These are phyloP conservation scores for Drosophila suboccidentalis DNA, from an alignment of 2,888 invertebrate genomes.

Conservation along the genomic window DNA sequence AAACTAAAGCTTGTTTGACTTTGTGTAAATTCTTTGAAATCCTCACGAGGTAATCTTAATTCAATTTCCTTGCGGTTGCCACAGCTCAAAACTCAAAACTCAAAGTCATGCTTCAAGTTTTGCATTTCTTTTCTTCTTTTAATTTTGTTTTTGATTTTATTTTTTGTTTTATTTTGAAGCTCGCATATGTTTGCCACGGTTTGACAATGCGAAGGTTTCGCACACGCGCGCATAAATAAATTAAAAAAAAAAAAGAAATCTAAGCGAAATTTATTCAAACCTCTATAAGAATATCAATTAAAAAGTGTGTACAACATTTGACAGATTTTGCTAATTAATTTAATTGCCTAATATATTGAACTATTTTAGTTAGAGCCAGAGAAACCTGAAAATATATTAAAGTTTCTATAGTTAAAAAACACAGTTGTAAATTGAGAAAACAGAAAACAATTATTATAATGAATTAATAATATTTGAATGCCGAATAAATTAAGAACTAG, in stretches of 20 bases:
- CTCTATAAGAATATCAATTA: background rate
- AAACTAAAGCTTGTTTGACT: conserved; percentile 82
- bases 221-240: conserved; percentile 7
- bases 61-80: conserved; percentile 69
- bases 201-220: no score
- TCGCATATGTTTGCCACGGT: conserved; percentile 26
- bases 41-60: conserved; percentile 80
- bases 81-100: conserved; percentile 22
- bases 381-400: background rate
- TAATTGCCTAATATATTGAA: background rate
- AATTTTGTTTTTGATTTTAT: background rate
- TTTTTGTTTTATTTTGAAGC: background rate
- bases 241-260: conserved; percentile 6
- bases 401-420: no score
- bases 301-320: background rate
- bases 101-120: conserved; percentile 33
- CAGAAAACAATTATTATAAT: no score
- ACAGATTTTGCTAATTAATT: background rate
- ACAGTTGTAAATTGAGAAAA: no score
- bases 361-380: background rate
- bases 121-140: conserved; percentile 10
- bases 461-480: no score
- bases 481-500: no score
- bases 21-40: conserved; percentile 77
- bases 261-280: conserved; percentile 6